phyloP scores from a whole-genome alignment of 2,797 vertebrate species.

The Catamblyrhynchus diadema region DNA sequence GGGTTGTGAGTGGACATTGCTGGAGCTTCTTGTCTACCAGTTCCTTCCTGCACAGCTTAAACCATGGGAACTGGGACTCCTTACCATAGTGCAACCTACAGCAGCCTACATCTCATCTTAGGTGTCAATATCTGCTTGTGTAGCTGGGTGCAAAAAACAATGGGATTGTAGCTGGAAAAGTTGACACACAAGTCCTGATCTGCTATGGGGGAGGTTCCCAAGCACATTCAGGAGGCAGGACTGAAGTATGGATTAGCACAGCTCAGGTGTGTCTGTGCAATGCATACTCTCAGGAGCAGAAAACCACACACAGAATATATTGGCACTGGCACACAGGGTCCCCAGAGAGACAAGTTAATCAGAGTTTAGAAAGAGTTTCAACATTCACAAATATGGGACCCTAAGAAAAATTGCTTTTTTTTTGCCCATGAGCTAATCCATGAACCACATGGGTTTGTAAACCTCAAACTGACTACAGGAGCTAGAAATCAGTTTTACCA shows the following conservation, averaged over 20 bases:
- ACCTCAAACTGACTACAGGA: neutral
- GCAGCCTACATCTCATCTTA: neutral
- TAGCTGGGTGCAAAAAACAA: neutral
- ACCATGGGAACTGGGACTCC: neutral
- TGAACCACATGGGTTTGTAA: neutral
- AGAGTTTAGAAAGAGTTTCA: neutral
- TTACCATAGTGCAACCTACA: neutral
- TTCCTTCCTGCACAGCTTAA: neutral
- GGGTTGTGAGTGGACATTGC: rapidly evolving
- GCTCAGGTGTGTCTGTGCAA: neutral
- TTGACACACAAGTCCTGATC: neutral
- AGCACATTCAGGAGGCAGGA: neutral
- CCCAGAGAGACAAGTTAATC: neutral
- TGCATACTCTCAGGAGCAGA: neutral
- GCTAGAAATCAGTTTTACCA: neutral
- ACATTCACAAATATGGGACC: neutral
- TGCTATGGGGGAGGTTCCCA: neutral
- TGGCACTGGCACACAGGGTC: neutral
- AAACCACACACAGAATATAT: neutral
- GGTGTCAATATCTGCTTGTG: neutral
- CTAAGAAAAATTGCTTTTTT: neutral
- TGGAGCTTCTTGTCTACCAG: neutral
- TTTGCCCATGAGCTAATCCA: neutral
- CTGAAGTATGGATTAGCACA: neutral
- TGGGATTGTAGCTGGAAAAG: neutral